phyloP scores from a whole-genome alignment of 2,113 vertebrate species.

The Phyllostomus hastatus region DNA sequence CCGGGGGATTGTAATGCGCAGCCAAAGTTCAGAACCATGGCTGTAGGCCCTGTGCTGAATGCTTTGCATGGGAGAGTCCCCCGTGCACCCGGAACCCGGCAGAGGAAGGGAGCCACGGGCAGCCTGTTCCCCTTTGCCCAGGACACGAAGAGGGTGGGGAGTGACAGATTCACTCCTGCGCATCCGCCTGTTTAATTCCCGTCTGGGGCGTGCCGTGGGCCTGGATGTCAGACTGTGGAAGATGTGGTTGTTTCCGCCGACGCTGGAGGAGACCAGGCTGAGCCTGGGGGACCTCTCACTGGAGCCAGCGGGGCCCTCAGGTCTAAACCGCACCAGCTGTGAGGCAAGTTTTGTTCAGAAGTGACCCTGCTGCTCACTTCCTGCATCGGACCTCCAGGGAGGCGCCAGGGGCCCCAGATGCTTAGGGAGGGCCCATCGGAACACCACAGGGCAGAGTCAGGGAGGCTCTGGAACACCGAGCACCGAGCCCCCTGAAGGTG shows the following conservation, averaged over 20 bases:
- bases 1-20: not conserved
- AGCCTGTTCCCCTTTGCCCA: not conserved
- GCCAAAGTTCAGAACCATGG: not conserved
- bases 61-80: not conserved
- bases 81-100: fast-evolving
- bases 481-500: not conserved
- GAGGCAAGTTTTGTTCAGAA: not conserved
- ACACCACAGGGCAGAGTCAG: not conserved
- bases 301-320: not conserved
- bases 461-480: not conserved
- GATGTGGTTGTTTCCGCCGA: not conserved
- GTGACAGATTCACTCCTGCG: not conserved
- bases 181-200: not conserved
- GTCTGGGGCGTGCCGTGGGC: not conserved
- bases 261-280: not conserved
- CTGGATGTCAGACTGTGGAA: not conserved
- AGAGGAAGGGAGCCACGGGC: not conserved
- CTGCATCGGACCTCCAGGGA: not conserved
- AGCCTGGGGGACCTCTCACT: not conserved
- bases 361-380: not conserved
- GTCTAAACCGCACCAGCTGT: too few relatives aligned
- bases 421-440: not conserved
- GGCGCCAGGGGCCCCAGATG: not conserved
- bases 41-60: not conserved
- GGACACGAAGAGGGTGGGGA: not conserved